Conservation (phyloP, 1,140 invertebrate genomes). For the Halotydeus destructor region DNA sequence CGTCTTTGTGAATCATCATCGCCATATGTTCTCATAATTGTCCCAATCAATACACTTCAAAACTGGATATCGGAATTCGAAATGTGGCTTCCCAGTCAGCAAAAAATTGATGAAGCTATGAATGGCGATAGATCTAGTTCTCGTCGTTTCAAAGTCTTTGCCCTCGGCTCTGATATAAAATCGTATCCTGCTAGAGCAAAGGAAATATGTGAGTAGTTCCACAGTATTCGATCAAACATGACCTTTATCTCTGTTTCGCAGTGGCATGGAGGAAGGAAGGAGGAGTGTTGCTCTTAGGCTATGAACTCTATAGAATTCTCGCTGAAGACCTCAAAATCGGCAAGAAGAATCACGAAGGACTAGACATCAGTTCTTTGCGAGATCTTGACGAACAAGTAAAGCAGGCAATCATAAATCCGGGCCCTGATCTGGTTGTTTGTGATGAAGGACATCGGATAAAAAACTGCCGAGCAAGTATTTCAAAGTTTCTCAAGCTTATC, state of each 20-base stretch:
- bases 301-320: constrained; percentile 61
- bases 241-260: constrained; percentile 20
- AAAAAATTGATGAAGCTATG: background rate
- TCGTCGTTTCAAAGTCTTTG: constrained; percentile 62
- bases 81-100: constrained; percentile 62
- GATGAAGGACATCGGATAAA: constrained; percentile 94
- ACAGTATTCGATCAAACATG: background rate
- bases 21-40: constrained; percentile 77
- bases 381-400: constrained; percentile 44
- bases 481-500: constrained; percentile 73
- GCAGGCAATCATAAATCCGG: constrained; percentile 62
- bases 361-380: constrained; percentile 12
- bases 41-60: constrained; percentile 96
- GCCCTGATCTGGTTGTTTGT: constrained; percentile 82
- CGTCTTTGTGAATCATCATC: constrained; percentile 65
- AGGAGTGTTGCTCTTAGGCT: constrained; percentile 88
- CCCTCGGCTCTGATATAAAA: constrained; percentile 89
- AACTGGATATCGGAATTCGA: constrained; percentile 97
- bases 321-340: background rate
- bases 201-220: constrained; percentile 32
- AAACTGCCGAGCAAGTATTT: constrained; percentile 79
- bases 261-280: constrained; percentile 59
- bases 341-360: constrained; percentile 10
- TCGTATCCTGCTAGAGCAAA: constrained; percentile 58
- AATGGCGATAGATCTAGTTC: constrained; percentile 27